Percentiles rank a stretch among this genome's conserved stretches.
phyloP scores from a whole-genome alignment of 2,797 vertebrate species.

The Tarsius wallacei region DNA sequence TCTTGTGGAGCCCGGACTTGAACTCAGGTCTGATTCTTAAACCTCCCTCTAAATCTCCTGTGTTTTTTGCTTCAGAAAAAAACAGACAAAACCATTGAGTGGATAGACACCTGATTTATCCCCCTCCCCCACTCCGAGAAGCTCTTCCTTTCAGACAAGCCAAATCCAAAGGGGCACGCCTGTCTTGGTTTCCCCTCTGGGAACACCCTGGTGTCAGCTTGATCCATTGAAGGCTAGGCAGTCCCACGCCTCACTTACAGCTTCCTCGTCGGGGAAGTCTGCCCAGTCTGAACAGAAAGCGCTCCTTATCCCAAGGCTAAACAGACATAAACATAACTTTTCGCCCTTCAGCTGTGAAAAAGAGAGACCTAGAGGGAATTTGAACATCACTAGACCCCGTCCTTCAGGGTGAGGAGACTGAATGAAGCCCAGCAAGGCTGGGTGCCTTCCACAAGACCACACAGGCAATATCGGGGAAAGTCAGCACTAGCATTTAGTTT shows the following conservation, averaged over 20 bases:
- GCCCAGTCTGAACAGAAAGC: background rate
- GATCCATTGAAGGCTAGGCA: background rate
- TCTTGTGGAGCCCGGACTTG: background rate
- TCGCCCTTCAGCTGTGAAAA: background rate
- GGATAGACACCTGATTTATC: background rate
- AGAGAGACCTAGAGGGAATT: background rate
- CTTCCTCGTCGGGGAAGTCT: background rate
- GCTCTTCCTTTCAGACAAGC: background rate
- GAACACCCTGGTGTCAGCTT: background rate
- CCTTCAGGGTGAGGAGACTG: background rate
- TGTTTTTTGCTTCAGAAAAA: background rate
- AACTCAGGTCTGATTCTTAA: background rate
- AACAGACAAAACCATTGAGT: background rate
- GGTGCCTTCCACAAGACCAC: too few relatives aligned
- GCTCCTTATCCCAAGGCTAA: background rate
- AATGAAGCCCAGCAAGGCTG: background rate
- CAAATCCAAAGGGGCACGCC: background rate
- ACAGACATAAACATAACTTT: background rate
- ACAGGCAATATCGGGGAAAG: background rate
- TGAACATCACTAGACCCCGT: background rate
- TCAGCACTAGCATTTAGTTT: background rate
- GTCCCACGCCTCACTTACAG: too few relatives aligned
- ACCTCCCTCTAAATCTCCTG: background rate
- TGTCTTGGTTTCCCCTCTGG: background rate
- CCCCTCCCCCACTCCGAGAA: background rate